Percentiles rank a stretch among this genome's conserved stretches.
These are phyloP conservation scores for Threskiornis aethiopicus DNA, from an alignment of 2,797 vertebrate species.

Conservation along the genomic window DNA sequence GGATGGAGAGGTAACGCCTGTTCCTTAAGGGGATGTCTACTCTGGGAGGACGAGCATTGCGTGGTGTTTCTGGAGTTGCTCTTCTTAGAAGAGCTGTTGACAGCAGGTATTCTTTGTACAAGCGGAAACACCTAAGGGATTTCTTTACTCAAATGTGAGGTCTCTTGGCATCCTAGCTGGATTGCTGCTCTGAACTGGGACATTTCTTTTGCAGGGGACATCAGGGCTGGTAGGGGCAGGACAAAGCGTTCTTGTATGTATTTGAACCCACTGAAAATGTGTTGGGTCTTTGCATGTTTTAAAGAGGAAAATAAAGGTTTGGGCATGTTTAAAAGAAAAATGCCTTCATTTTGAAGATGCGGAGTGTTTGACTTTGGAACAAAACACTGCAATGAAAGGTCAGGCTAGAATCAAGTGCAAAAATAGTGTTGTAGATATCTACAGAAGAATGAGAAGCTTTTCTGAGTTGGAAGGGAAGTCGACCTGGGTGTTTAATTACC, in stretches of 20 bases:
- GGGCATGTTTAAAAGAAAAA: not conserved
- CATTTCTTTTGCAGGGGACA: not conserved
- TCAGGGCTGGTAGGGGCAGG: not conserved
- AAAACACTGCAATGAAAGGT: not conserved
- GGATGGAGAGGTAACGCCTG: not conserved
- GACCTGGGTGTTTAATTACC: constrained; percentile 19
- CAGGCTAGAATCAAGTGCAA: not conserved
- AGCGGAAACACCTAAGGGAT: not conserved
- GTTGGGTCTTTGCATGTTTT: accelerated
- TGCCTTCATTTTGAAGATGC: not conserved
- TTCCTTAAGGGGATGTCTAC: not conserved
- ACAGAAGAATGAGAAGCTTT: not conserved
- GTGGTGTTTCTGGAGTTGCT: not conserved
- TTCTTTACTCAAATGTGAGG: not conserved
- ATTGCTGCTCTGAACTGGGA: not conserved
- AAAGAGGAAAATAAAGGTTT: not conserved
- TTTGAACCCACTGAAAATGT: not conserved
- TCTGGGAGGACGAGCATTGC: accelerated
- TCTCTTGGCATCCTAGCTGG: not conserved
- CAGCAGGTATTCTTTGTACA: not conserved
- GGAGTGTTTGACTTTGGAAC: not conserved
- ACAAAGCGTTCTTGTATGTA: accelerated
- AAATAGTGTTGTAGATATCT: not conserved
- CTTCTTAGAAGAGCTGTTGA: not conserved
- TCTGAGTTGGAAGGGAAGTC: not conserved